Evolutionary conservation across 2,797 vertebrate species (phyloP).

Genomic region (Karalla daura): DNA sequence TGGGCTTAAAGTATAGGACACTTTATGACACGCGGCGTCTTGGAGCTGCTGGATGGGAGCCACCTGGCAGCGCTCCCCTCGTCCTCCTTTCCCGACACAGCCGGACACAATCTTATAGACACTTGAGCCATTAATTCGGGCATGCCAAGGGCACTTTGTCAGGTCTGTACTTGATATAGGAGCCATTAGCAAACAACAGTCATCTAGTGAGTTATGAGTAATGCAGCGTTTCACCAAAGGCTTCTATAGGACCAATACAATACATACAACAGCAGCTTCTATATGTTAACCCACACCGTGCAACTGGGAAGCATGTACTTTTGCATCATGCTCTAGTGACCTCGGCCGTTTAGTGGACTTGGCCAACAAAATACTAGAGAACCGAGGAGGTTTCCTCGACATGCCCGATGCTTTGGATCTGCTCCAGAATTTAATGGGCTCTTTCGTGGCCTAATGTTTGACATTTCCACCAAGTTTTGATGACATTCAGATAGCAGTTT

Average conservation of each 20-base stretch:
- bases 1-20: conserved; percentile 46
- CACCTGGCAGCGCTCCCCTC: conserved; percentile 63
- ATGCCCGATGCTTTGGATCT: too few species aligned
- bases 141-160: conserved; percentile 67
- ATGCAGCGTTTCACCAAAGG: background rate
- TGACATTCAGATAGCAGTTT: too few species aligned
- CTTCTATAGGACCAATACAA: conserved; percentile 21
- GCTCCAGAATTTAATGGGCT: too few species aligned
- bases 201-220: conserved; percentile 26
- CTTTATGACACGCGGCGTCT: conserved; percentile 45
- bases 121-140: conserved; percentile 61
- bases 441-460: too few species aligned
- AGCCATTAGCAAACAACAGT: conserved; percentile 46
- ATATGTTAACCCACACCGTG: background rate
- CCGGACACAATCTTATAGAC: conserved; percentile 54
- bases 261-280: background rate
- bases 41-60: conserved; percentile 62
- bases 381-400: too few species aligned
- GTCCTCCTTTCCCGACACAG: conserved; percentile 47
- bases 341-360: too few species aligned
- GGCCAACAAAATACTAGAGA: too few species aligned
- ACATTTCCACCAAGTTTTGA: too few species aligned
- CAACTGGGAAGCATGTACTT: too few species aligned
- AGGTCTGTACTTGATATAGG: conserved; percentile 35
- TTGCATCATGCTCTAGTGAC: too few species aligned